phyloP scores from a whole-genome alignment of 2,888 invertebrate genomes.

The Andrena camellia region DNA sequence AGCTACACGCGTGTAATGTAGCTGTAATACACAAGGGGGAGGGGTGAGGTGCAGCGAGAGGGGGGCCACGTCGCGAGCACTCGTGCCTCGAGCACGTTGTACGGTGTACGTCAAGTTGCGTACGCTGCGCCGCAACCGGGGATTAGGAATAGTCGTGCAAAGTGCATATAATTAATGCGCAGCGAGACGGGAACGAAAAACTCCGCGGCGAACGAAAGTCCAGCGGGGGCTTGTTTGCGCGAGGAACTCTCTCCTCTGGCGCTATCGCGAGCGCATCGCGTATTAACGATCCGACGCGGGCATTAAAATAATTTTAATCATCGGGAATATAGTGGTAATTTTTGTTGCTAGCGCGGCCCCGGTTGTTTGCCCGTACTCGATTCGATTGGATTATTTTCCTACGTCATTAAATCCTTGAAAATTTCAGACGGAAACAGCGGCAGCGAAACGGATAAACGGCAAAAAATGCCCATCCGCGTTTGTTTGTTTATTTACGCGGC shows the following conservation, averaged over 20 bases:
- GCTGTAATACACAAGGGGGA: conserved; percentile 67
- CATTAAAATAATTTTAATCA: conserved; percentile 27
- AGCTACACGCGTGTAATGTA: conserved; percentile 73
- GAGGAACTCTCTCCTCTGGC: not conserved
- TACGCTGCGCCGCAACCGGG: conserved; percentile 6
- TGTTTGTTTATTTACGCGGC: conserved; percentile 53
- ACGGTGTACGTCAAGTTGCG: conserved; percentile 39
- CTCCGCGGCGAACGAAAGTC: not conserved
- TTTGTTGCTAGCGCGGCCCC: not conserved
- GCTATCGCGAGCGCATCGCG: not conserved
- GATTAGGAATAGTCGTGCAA: conserved; percentile 40
- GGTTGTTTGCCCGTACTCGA: not conserved
- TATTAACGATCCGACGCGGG: conserved; percentile 17
- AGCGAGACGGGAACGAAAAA: not conserved
- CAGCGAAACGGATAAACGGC: conserved; percentile 42
- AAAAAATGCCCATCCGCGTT: conserved; percentile 48
- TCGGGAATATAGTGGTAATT: conserved; percentile 10
- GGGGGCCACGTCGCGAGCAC: conserved; percentile 62
- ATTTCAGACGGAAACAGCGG: conserved; percentile 28
- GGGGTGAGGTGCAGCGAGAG: conserved; percentile 3
- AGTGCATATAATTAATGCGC: conserved; percentile 25
- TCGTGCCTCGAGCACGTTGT: conserved; percentile 56
- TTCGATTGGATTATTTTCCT: conserved; percentile 48
- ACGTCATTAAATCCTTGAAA: conserved; percentile 50
- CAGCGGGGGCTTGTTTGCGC: not conserved